Conservation (phyloP, 2,113 vertebrate genomes). For the Kobus ellipsiprymnus region DNA sequence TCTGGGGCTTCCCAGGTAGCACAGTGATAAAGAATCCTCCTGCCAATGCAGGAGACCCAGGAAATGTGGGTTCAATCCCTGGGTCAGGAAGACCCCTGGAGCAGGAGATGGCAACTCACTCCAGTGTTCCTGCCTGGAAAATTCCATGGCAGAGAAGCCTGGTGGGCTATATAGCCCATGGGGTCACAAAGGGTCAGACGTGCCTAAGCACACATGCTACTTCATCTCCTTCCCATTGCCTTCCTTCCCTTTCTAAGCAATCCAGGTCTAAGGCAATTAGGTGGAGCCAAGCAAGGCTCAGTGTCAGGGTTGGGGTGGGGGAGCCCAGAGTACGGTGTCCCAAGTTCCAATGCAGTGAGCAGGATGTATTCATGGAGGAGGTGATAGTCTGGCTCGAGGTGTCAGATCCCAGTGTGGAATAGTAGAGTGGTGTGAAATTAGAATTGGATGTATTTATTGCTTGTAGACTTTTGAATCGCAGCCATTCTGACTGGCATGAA, state of each 20-base stretch:
- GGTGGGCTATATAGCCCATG: background rate
- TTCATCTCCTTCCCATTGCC: background rate
- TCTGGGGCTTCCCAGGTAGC: background rate
- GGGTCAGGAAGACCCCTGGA: background rate
- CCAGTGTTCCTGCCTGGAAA: background rate
- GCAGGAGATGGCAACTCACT: background rate
- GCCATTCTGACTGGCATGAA: no score
- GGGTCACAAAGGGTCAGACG: background rate
- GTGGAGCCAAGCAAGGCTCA: background rate
- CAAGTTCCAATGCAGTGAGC: background rate
- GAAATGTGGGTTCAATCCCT: background rate
- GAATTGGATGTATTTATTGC: background rate
- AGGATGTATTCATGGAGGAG: background rate
- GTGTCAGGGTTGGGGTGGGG: no score
- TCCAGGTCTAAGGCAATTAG: background rate
- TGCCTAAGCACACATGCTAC: background rate
- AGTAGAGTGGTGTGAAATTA: background rate
- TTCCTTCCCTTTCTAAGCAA: background rate
- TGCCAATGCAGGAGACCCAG: background rate
- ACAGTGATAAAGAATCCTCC: background rate
- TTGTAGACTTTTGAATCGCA: no score
- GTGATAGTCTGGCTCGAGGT: background rate
- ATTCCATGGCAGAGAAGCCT: background rate
- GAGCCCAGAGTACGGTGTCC: background rate
- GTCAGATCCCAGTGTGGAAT: background rate